Conservation (phyloP, 2,888 invertebrate genomes). For the Epirrhoe tristata region DNA sequence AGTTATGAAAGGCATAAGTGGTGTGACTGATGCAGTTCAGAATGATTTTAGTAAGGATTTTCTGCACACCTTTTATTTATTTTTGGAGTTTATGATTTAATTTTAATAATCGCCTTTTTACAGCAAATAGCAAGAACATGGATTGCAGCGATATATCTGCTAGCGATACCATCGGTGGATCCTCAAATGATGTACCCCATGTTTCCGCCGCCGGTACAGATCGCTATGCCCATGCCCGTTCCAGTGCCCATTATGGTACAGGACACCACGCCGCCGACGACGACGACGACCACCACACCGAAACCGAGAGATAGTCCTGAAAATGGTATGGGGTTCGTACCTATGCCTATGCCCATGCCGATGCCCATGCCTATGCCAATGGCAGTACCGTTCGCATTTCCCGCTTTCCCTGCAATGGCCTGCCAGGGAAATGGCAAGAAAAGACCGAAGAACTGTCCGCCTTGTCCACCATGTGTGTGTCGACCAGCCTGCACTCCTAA, state of each 20-base stretch:
- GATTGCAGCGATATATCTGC: conserved; percentile 11
- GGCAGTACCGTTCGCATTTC: conserved; percentile 59
- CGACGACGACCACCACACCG: conserved; percentile 39
- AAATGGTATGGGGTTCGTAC: conserved; percentile 21
- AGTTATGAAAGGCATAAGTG: conserved; percentile 45
- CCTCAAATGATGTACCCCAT: conserved; percentile 47
- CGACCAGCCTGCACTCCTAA: conserved; percentile 70
- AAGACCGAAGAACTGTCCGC: conserved; percentile 58
- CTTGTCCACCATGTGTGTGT: conserved; percentile 73
- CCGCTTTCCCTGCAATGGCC: conserved; percentile 48
- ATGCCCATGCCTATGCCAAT: conserved; percentile 41
- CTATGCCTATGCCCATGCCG: conserved; percentile 29
- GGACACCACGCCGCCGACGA: not conserved
- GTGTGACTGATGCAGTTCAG: conserved; percentile 39
- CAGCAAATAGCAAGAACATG: not conserved
- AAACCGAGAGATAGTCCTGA: conserved; percentile 18
- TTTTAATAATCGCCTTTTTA: not conserved
- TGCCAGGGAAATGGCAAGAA: conserved; percentile 27
- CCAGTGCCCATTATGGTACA: conserved; percentile 17
- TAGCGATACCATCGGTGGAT: conserved; percentile 41
- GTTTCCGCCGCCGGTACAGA: conserved; percentile 19
- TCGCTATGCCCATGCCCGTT: conserved; percentile 17
- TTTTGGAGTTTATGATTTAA: not conserved
- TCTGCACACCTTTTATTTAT: not conserved
- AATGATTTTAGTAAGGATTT: conserved; percentile 16